Evolutionary conservation across 2,113 vertebrate species (phyloP).

Genomic region (Etheostoma spectabile): DNA sequence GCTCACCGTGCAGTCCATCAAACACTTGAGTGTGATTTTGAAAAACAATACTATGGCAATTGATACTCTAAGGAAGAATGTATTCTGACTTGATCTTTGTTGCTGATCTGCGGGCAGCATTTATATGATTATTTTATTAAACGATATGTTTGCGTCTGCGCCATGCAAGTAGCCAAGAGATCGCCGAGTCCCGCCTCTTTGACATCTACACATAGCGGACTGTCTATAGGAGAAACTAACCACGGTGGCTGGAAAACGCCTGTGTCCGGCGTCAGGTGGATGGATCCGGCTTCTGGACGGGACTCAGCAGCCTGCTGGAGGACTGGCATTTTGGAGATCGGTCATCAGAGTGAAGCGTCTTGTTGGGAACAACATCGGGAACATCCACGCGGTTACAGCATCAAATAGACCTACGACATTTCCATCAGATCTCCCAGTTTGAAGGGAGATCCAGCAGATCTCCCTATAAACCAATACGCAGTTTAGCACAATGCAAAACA

Average conservation of each 20-base stretch:
- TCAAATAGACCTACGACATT: background rate
- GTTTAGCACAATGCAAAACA: conserved; percentile 27
- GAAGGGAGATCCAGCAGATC: background rate
- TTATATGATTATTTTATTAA: background rate
- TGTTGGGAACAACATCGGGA: background rate
- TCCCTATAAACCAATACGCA: background rate
- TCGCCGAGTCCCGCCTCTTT: conserved; percentile 30
- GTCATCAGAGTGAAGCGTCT: background rate
- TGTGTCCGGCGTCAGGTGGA: conserved; percentile 27
- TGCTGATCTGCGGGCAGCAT: background rate
- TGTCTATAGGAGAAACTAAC: conserved; percentile 8
- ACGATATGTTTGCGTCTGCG: background rate
- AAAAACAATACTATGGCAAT: background rate
- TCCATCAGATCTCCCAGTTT: background rate
- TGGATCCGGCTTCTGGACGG: conserved; percentile 39
- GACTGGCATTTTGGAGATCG: background rate
- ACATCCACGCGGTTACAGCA: background rate
- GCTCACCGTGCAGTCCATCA: background rate
- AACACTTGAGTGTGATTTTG: background rate
- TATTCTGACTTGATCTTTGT: background rate
- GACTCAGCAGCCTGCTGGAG: conserved; percentile 17
- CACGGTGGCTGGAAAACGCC: background rate
- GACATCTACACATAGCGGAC: conserved; percentile 4
- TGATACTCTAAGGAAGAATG: background rate
- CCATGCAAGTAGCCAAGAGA: background rate